Conservation (phyloP, 1,140 invertebrate genomes). For the Diorhabda sublineata region DNA sequence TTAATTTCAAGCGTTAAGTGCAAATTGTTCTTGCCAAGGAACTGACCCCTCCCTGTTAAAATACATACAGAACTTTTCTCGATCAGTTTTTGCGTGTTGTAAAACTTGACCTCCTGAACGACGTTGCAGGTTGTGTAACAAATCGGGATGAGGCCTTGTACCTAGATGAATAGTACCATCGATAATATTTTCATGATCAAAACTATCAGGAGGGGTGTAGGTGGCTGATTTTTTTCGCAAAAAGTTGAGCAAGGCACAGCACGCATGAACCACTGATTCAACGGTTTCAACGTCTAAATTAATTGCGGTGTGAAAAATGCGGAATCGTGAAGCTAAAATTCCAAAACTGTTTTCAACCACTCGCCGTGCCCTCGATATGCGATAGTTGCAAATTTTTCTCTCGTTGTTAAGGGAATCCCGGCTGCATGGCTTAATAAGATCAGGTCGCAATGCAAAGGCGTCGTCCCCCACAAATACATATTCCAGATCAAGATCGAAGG, state of each 20-base stretch:
- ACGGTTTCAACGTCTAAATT: constrained; percentile 16
- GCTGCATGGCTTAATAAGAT: constrained; percentile 8
- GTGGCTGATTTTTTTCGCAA: constrained; percentile 11
- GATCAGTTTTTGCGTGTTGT: background rate
- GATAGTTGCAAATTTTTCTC: constrained; percentile 16
- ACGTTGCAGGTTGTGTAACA: constrained; percentile 14
- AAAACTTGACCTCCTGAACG: constrained; percentile 12
- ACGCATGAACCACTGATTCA: constrained; percentile 22
- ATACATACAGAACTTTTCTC: constrained; percentile 20
- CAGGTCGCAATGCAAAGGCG: constrained; percentile 41
- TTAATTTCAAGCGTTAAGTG: constrained; percentile 16
- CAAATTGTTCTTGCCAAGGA: constrained; percentile 23
- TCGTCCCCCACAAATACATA: constrained; percentile 25
- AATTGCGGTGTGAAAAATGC: constrained; percentile 37
- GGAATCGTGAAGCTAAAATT: constrained; percentile 17
- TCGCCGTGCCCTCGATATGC: constrained; percentile 15
- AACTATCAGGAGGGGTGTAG: constrained; percentile 16
- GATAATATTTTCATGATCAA: constrained; percentile 22
- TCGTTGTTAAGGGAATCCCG: constrained; percentile 6
- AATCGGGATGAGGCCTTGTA: constrained; percentile 9
- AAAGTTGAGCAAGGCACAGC: constrained; percentile 24
- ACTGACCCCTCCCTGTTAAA: constrained; percentile 21
- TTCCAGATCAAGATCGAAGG: background rate
- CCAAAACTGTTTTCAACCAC: constrained; percentile 16
- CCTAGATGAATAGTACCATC: constrained; percentile 18